Evolutionary conservation across 2,797 vertebrate genomes (phyloP).

Genomic region (Tinamus major): DNA sequence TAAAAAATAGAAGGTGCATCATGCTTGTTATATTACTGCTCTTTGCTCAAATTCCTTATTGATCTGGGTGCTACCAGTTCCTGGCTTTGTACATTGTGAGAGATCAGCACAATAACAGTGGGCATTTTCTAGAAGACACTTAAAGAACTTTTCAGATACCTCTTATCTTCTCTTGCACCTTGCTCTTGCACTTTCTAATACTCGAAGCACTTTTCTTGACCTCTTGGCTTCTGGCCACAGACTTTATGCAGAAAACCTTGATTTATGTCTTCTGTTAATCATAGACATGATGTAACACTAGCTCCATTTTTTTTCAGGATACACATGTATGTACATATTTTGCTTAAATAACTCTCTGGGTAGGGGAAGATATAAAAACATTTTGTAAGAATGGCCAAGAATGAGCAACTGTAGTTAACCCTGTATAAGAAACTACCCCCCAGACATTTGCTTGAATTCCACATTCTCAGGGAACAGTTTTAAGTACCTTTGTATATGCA

Average conservation of each 20-base stretch:
- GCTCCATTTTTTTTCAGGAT: slow-evolving; percentile 12
- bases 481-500: background rate
- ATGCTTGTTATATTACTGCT: background rate
- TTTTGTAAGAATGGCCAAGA: slow-evolving; percentile 27
- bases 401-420: slow-evolving; percentile 23
- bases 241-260: slow-evolving; percentile 25
- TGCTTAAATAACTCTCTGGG: slow-evolving; percentile 60
- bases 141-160: background rate
- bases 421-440: background rate
- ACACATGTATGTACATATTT: background rate
- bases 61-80: background rate
- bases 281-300: slow-evolving; percentile 67
- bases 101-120: background rate
- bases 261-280: slow-evolving; percentile 57
- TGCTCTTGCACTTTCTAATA: background rate
- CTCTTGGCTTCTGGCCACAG: slow-evolving; percentile 44
- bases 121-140: background rate
- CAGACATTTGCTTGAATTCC: slow-evolving; percentile 35
- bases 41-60: background rate
- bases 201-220: slow-evolving; percentile 53
- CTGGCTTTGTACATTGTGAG: background rate
- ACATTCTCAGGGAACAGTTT: background rate
- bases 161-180: background rate
- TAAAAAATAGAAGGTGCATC: background rate
- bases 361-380: slow-evolving; percentile 36